Percentiles rank a stretch among this genome's conserved stretches.
Evolutionary conservation across 1,140 invertebrate species (phyloP).

Genomic region (Protaetia brevitarsis): DNA sequence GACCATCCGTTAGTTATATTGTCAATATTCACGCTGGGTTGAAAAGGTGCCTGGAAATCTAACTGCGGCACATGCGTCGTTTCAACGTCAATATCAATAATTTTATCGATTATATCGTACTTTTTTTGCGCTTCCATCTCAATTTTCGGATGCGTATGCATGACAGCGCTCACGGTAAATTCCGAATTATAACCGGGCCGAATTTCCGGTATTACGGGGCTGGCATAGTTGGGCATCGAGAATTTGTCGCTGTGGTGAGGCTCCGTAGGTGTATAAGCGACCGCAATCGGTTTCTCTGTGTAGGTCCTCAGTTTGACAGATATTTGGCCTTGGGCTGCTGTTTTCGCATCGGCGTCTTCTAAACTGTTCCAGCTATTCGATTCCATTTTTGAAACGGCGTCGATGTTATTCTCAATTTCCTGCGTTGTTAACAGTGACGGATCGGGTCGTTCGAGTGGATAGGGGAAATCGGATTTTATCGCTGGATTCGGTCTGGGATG

Average conservation of each 20-base stretch:
- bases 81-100: conserved; percentile 3
- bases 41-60: conserved; percentile 68
- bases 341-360: conserved; percentile 39
- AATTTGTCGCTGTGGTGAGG: conserved; percentile 39
- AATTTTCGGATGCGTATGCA: conserved; percentile 43
- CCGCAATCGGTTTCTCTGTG: conserved; percentile 53
- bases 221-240: conserved; percentile 48
- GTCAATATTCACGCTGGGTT: conserved; percentile 61
- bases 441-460: conserved; percentile 57
- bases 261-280: conserved; percentile 55
- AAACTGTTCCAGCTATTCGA: conserved; percentile 46
- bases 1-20: conserved; percentile 60
- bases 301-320: conserved; percentile 45
- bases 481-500: conserved; percentile 45
- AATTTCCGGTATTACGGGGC: conserved; percentile 51
- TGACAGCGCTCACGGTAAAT: conserved; percentile 47
- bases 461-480: conserved; percentile 59
- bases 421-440: conserved; percentile 47
- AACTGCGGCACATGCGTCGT: conserved; percentile 20
- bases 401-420: conserved; percentile 31
- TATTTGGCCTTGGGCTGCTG: conserved; percentile 42
- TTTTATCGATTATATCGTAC: conserved; percentile 24
- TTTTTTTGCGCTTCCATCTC: conserved; percentile 28
- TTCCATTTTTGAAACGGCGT: conserved; percentile 30
- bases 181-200: conserved; percentile 37